Conservation (phyloP, 2,888 invertebrate genomes). For the Cetonia aurata region DNA sequence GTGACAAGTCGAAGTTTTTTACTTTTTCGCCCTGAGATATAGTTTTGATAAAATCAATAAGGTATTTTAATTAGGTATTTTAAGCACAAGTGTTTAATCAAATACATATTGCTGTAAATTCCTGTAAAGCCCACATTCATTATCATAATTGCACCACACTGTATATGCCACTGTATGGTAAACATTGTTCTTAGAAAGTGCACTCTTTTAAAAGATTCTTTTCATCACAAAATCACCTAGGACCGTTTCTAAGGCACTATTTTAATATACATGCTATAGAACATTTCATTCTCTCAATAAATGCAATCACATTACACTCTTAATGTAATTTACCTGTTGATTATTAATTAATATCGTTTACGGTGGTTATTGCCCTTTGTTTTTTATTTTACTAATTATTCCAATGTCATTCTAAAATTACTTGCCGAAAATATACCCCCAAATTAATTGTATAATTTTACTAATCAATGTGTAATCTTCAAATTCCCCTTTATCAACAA, state of each 20-base stretch:
- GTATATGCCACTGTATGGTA: not conserved
- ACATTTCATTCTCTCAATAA: slow-evolving; percentile 52
- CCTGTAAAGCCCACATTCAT: not conserved
- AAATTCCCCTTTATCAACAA: too few relatives aligned
- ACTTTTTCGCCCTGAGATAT: too few relatives aligned
- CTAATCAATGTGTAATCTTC: too few relatives aligned
- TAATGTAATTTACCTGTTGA: slow-evolving; percentile 33
- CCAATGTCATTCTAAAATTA: slow-evolving; percentile 54
- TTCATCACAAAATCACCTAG: too few relatives aligned
- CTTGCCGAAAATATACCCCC: too few relatives aligned
- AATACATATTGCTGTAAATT: too few relatives aligned
- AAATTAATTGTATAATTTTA: too few relatives aligned
- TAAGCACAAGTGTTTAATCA: not conserved
- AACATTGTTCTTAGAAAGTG: slow-evolving; percentile 39
- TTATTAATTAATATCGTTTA: slow-evolving; percentile 53
- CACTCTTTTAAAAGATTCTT: slow-evolving; percentile 3
- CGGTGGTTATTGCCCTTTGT: slow-evolving; percentile 54
- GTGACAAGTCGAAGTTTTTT: too few relatives aligned
- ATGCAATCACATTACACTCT: slow-evolving; percentile 12
- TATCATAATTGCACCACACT: slow-evolving; percentile 4
- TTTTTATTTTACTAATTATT: slow-evolving; percentile 54
- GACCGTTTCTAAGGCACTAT: slow-evolving; percentile 17
- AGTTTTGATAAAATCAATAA: too few relatives aligned
- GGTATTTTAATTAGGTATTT: too few relatives aligned
- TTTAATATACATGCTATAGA: slow-evolving; percentile 61